phyloP scores from a whole-genome alignment of 2,113 vertebrate species.

The Oostethus manadensis region DNA sequence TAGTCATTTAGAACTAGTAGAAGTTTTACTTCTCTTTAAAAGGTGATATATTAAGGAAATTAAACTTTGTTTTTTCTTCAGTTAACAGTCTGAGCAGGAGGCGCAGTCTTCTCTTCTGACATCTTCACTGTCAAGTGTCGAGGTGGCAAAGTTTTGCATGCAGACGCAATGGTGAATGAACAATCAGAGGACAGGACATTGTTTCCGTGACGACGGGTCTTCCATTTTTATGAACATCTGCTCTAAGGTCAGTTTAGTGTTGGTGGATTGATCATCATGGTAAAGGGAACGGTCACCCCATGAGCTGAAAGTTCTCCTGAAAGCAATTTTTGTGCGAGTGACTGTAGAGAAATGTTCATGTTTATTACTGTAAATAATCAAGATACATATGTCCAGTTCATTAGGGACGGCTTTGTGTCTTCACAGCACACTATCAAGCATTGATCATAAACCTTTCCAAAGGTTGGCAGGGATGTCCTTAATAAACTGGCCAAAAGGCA shows the following conservation, averaged over 20 bases:
- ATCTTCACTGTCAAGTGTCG: not conserved
- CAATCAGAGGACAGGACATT: conserved; percentile 25
- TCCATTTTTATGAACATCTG: conserved; percentile 5
- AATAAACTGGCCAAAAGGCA: not conserved
- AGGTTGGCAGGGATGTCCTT: not conserved
- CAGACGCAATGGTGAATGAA: conserved; percentile 29
- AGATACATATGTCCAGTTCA: not conserved
- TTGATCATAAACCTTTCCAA: not conserved
- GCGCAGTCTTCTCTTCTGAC: conserved; percentile 68
- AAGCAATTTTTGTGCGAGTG: not conserved
- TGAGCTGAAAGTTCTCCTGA: not conserved
- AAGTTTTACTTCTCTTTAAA: not conserved
- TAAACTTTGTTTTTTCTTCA: conserved; percentile 17
- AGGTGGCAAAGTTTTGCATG: conserved; percentile 3
- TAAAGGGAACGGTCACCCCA: not conserved
- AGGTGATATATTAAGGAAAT: not conserved
- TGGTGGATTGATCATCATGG: not conserved
- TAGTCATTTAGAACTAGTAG: not conserved
- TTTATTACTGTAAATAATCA: conserved; percentile 5
- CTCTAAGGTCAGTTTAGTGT: not conserved
- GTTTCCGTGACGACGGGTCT: not conserved
- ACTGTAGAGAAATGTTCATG: not conserved
- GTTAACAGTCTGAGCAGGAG: conserved; percentile 63
- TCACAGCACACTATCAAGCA: not conserved
- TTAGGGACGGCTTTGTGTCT: conserved; percentile 1